Evolutionary conservation across 2,113 vertebrate species (phyloP).

Genomic region (Dinomys branickii): DNA sequence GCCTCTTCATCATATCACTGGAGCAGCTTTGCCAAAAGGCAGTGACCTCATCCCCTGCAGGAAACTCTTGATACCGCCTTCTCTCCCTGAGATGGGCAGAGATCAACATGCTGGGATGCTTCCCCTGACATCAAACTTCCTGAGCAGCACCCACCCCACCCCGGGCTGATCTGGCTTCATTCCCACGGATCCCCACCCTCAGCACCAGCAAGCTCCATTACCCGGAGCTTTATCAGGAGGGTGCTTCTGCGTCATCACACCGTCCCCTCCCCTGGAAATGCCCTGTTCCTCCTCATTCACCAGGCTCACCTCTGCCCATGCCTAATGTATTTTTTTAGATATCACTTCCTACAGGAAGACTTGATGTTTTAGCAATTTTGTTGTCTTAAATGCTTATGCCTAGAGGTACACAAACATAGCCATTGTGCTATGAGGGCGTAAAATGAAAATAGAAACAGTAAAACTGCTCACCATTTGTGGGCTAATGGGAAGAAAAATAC

Average conservation of each 20-base stretch:
- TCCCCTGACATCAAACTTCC: background rate
- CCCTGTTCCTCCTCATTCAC: background rate
- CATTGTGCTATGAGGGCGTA: background rate
- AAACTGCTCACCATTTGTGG: background rate
- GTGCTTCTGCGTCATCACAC: accelerated
- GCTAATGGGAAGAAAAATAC: background rate
- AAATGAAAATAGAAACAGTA: background rate
- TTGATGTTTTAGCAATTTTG: background rate
- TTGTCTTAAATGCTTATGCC: background rate
- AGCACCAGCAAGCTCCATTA: background rate
- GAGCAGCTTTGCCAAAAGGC: background rate
- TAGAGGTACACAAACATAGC: background rate
- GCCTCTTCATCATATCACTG: background rate
- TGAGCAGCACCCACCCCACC: accelerated
- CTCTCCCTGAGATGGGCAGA: too few relatives aligned
- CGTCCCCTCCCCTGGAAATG: background rate
- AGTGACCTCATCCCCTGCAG: accelerated
- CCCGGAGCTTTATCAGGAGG: background rate
- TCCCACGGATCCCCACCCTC: background rate
- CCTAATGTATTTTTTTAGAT: background rate
- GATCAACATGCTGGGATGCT: accelerated
- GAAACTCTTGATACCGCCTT: background rate
- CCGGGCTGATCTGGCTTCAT: accelerated
- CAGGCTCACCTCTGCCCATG: background rate
- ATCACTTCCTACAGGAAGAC: background rate